Conservation (phyloP, 2,888 invertebrate genomes). For the Toxonevra muliebris region DNA sequence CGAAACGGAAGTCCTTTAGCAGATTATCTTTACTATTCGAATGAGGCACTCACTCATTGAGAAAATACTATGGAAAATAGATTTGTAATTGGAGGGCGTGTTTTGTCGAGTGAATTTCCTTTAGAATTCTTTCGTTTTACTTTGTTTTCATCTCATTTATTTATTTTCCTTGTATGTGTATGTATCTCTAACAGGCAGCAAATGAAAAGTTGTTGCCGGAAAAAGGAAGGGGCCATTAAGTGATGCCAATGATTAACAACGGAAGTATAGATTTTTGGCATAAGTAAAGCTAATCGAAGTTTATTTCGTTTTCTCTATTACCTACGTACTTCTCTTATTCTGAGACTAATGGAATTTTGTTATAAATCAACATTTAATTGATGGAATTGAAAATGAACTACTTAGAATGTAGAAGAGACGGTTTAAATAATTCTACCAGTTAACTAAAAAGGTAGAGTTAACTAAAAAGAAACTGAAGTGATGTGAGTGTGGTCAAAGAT, state of each 20-base stretch:
- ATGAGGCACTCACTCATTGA: constrained; percentile 14
- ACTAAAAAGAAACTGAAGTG: no score
- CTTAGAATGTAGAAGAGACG: no score
- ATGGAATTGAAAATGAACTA: constrained; percentile 11
- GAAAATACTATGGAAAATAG: constrained; percentile 45
- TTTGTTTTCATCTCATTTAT: constrained; percentile 5
- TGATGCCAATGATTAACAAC: constrained; percentile 64
- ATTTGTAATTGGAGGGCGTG: constrained; percentile 64
- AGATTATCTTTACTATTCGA: constrained; percentile 53
- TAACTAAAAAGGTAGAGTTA: no score
- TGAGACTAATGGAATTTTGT: constrained; percentile 35
- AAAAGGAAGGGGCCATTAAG: constrained; percentile 62
- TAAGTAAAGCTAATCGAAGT: constrained; percentile 51
- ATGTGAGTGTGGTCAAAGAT: no score
- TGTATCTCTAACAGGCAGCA: background rate
- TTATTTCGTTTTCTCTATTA: constrained; percentile 13
- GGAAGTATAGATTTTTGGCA: constrained; percentile 61
- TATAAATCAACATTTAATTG: constrained; percentile 37
- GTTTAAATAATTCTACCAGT: no score
- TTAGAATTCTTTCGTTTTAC: constrained; percentile 1
- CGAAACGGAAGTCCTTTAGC: constrained; percentile 61
- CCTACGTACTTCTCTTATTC: background rate
- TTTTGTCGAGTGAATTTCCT: constrained; percentile 41
- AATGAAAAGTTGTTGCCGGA: constrained; percentile 13
- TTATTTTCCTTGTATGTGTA: background rate